Percentiles rank a stretch among this genome's conserved stretches.
Conservation (phyloP, 2,113 vertebrate genomes). For the Platichthys flesus region DNA sequence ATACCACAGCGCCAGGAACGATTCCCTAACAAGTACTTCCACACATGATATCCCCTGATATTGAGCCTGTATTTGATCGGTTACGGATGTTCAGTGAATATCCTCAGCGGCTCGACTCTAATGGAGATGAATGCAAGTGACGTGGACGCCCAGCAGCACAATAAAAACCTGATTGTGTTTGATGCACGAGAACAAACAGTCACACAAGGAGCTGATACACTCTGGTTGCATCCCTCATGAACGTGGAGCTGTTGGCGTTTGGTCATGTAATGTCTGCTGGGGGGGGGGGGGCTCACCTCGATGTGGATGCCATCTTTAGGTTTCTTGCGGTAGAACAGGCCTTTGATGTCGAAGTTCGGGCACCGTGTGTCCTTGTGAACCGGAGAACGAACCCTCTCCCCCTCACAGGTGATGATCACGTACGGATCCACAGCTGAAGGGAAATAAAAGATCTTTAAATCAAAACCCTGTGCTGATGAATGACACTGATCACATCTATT, state of each 20-base stretch:
- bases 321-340: constrained; percentile 94
- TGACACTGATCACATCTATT: not conserved
- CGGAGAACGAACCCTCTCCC: constrained; percentile 86
- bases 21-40: constrained; percentile 5
- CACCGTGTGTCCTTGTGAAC: constrained; percentile 86
- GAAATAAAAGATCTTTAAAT: not conserved
- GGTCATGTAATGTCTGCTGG: not conserved
- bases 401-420: constrained; percentile 92
- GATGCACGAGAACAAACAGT: too few species aligned
- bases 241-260: too few species aligned
- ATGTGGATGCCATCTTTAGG: constrained; percentile 88
- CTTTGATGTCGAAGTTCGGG: constrained; percentile 91
- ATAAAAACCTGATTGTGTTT: too few species aligned
- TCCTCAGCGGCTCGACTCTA: not conserved
- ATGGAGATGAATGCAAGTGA: not conserved
- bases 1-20: not conserved
- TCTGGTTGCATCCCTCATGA: too few species aligned
- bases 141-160: not conserved
- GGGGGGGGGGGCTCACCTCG: constrained; percentile 82
- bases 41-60: not conserved
- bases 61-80: constrained; percentile 33
- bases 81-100: constrained; percentile 34
- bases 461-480: not conserved
- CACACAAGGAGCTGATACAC: too few species aligned
- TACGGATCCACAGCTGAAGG: constrained; percentile 89